These are phyloP conservation scores for Glyphotaelius pellucidus DNA, from an alignment of 2,888 invertebrate genomes.

Conservation along the genomic window DNA sequence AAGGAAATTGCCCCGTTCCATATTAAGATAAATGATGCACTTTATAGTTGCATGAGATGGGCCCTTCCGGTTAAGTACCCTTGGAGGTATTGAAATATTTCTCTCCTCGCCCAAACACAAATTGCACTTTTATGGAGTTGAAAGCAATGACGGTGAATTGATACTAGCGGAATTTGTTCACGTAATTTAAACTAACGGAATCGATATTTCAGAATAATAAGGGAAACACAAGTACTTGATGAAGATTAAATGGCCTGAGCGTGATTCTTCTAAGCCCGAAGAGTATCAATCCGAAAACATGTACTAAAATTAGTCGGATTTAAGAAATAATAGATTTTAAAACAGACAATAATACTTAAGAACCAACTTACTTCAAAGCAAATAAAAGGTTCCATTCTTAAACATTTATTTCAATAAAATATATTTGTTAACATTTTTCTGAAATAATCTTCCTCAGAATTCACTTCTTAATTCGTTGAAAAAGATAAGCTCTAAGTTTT, in stretches of 20 bases:
- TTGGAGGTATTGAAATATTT: not conserved
- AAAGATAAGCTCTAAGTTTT: not conserved
- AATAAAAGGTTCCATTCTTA: not conserved
- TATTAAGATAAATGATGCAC: conserved; percentile 16
- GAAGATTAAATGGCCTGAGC: not conserved
- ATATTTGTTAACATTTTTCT: not conserved
- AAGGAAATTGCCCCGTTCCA: conserved; percentile 20
- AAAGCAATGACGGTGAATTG: not conserved
- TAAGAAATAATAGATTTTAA: not conserved
- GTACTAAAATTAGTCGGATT: not conserved
- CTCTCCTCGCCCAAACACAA: not conserved
- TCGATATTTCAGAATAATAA: not conserved
- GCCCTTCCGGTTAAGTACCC: not conserved
- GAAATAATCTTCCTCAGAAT: not conserved
- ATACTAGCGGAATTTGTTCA: not conserved
- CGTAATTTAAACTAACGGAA: not conserved
- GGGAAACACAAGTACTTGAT: not conserved
- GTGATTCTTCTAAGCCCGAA: not conserved
- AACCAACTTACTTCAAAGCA: not conserved
- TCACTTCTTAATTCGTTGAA: not conserved
- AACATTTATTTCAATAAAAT: not conserved
- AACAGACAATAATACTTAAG: not conserved
- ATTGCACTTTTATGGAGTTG: not conserved
- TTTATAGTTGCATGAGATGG: conserved; percentile 21
- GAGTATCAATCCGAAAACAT: not conserved